A percentile compares a stretch with the other conserved stretches of the same genome.
These are phyloP conservation scores for Psittacula echo DNA, from an alignment of 2,797 vertebrate genomes.

Conservation along the genomic window DNA sequence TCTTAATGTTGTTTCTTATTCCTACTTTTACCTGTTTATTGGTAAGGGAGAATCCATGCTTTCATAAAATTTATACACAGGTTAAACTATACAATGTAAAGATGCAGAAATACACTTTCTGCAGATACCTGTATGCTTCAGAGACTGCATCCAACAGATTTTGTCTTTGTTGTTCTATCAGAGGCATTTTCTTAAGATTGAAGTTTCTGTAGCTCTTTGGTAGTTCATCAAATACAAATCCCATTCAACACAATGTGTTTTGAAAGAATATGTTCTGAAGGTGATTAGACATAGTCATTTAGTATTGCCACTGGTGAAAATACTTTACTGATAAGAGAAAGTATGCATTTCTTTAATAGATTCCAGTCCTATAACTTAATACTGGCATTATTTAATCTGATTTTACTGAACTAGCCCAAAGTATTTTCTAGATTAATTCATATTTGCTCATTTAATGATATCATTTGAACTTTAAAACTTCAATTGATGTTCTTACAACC, in stretches of 20 bases:
- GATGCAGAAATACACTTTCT: not conserved
- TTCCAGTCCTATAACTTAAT: not conserved
- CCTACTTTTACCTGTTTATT: not conserved
- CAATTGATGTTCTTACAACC: not conserved
- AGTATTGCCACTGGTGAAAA: not conserved
- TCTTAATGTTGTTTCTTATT: not conserved
- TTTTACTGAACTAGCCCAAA: not conserved
- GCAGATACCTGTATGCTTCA: not conserved
- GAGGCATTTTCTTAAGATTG: not conserved
- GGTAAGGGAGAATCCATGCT: not conserved
- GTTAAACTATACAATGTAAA: not conserved
- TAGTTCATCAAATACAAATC: not conserved
- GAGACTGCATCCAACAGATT: not conserved
- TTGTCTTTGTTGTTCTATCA: not conserved
- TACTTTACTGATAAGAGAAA: not conserved
- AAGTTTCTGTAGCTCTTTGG: not conserved
- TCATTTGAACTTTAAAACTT: not conserved
- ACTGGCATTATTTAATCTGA: not conserved
- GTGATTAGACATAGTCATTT: not conserved
- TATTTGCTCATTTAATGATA: not conserved
- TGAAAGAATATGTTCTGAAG: not conserved
- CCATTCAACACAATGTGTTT: not conserved
- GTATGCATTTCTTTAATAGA: not conserved
- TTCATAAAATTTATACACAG: not conserved
- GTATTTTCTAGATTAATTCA: constrained; percentile 9